Evolutionary conservation across 2,797 vertebrate species (phyloP).

Genomic region (Botia almorhae): DNA sequence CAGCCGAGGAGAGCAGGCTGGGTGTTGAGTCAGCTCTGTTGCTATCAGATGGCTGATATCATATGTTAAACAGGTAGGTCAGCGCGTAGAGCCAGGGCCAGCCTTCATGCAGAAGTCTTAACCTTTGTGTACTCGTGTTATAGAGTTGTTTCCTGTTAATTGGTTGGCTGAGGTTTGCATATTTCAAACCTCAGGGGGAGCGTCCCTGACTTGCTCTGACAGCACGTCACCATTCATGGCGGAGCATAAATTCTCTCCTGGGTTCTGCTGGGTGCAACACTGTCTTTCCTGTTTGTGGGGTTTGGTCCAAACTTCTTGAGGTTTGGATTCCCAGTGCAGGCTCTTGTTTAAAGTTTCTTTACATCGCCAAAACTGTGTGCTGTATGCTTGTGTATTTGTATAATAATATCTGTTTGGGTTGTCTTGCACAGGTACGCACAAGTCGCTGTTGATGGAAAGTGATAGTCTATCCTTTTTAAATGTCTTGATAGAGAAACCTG

Average conservation of each 20-base stretch:
- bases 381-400: background rate
- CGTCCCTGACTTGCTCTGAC: background rate
- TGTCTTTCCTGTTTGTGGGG: conserved; percentile 22
- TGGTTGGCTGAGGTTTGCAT: conserved; percentile 11
- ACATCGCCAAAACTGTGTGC: background rate
- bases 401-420: background rate
- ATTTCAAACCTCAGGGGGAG: background rate
- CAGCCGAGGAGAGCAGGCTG: conserved; percentile 76
- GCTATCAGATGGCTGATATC: conserved; percentile 52
- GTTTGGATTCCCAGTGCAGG: background rate
- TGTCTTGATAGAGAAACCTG: background rate
- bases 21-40: conserved; percentile 76
- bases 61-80: conserved; percentile 31
- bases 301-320: background rate
- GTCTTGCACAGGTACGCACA: background rate
- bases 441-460: background rate
- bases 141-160: conserved; percentile 33
- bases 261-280: background rate
- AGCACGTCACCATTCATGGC: background rate
- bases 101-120: background rate
- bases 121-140: background rate
- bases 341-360: background rate
- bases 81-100: background rate
- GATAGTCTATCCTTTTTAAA: background rate
- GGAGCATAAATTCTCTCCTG: background rate